A percentile compares a stretch with the other conserved stretches of the same genome.
These are phyloP conservation scores for Aleiodes alternator DNA, from an alignment of 2,888 invertebrate genomes.

Conservation along the genomic window DNA sequence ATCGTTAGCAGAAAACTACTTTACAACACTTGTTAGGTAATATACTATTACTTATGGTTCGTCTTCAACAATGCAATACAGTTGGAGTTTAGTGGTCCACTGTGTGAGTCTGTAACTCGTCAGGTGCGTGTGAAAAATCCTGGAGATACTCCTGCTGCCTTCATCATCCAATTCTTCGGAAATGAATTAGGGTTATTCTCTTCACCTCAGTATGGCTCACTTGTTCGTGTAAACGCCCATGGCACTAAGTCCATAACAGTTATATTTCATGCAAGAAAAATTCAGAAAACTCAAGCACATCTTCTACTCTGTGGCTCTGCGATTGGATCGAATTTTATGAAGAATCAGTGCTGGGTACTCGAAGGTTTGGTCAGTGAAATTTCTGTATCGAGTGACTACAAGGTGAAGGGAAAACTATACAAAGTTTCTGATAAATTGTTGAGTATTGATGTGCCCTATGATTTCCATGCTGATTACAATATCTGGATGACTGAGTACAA, in stretches of 20 bases:
- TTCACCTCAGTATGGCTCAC: constrained; percentile 46
- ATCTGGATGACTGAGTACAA: constrained; percentile 63
- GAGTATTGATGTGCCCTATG: too few relatives aligned
- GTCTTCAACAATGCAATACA: constrained; percentile 31
- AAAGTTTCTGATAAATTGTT: constrained; percentile 55
- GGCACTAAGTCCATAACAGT: constrained; percentile 56
- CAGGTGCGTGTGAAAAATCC: constrained; percentile 58
- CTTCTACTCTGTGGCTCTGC: constrained; percentile 63
- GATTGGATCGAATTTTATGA: constrained; percentile 61
- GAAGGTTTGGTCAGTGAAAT: constrained; percentile 63
- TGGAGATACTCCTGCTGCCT: constrained; percentile 55
- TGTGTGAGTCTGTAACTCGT: constrained; percentile 55
- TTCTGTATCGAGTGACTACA: constrained; percentile 55
- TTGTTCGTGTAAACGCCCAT: constrained; percentile 55
- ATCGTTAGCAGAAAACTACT: too few relatives aligned
- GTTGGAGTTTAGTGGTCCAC: constrained; percentile 59
- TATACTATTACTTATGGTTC: neutral
- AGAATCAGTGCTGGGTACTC: constrained; percentile 63
- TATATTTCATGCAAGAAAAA: constrained; percentile 63
- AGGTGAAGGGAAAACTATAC: constrained; percentile 63
- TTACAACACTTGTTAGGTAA: too few relatives aligned
- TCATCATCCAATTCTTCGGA: constrained; percentile 61
- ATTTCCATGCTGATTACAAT: constrained; percentile 59
- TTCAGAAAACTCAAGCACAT: constrained; percentile 58
- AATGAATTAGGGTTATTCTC: constrained; percentile 59